phyloP scores from a whole-genome alignment of 2,888 invertebrate species.

The Drosophila anceps region DNA sequence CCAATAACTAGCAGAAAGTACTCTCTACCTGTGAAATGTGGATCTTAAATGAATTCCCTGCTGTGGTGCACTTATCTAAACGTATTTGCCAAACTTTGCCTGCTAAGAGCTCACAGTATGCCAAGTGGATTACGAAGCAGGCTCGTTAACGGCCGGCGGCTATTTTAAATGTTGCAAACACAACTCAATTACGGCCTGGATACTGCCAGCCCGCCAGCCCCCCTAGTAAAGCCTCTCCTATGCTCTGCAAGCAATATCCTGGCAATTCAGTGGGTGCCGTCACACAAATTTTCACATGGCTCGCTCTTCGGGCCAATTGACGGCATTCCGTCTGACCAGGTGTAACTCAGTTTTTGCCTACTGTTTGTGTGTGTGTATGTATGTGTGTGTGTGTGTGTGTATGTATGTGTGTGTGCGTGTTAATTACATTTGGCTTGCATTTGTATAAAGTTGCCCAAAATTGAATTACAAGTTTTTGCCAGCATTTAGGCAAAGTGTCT shows the following conservation, averaged over 20 bases:
- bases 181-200: slow-evolving; percentile 71
- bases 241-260: not conserved
- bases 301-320: slow-evolving; percentile 62
- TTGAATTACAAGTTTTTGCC: slow-evolving; percentile 77
- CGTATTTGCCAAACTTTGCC: slow-evolving; percentile 41
- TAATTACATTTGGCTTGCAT: slow-evolving; percentile 79
- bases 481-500: slow-evolving; percentile 66
- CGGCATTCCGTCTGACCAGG: slow-evolving; percentile 59
- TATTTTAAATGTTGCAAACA: slow-evolving; percentile 77
- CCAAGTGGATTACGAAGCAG: slow-evolving; percentile 22
- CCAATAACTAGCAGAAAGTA: not conserved
- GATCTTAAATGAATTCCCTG: slow-evolving; percentile 4
- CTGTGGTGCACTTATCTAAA: slow-evolving; percentile 12
- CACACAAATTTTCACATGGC: slow-evolving; percentile 48
- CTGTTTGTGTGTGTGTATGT: slow-evolving; percentile 17
- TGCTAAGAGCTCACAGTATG: slow-evolving; percentile 16
- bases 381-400: slow-evolving; percentile 53
- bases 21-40: not conserved
- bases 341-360: slow-evolving; percentile 57
- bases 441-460: slow-evolving; percentile 70
- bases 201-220: slow-evolving; percentile 19
- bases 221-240: not conserved
- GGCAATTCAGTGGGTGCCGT: slow-evolving; percentile 34
- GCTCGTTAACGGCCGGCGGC: slow-evolving; percentile 67
- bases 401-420: slow-evolving; percentile 56